Evolutionary conservation across 2,113 vertebrate genomes (phyloP).

Genomic region (Apteryx owenii): DNA sequence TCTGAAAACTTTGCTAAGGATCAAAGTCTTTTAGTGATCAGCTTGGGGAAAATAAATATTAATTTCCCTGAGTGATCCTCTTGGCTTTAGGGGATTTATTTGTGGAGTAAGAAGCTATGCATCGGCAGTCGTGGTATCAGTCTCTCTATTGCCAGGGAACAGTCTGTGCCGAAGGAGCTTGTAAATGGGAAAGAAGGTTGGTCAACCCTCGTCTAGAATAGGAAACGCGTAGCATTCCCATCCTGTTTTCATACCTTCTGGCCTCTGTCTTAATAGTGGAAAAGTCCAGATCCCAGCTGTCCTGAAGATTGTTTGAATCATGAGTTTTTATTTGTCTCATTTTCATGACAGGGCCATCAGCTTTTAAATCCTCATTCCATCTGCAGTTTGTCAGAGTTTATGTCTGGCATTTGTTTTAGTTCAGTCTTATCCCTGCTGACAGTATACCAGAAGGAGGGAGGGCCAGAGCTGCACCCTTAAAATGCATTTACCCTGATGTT

Average conservation of each 20-base stretch:
- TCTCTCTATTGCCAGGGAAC: not conserved
- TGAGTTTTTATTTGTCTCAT: not conserved
- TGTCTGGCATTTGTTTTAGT: not conserved
- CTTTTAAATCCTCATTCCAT: not conserved
- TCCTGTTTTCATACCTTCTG: not conserved
- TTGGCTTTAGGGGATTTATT: not conserved
- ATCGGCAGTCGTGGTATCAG: not conserved
- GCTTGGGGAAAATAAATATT: not conserved
- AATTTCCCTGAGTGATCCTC: not conserved
- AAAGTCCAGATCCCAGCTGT: not conserved
- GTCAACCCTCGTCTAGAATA: not conserved
- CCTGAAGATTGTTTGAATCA: not conserved
- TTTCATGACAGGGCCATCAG: not conserved
- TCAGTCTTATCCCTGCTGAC: not conserved
- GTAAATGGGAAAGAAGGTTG: not conserved
- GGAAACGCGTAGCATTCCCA: not conserved
- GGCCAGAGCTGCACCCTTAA: not conserved
- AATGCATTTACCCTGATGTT: not conserved
- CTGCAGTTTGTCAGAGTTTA: not conserved
- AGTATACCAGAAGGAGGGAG: not conserved
- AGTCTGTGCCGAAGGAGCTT: not conserved
- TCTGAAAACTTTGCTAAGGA: not conserved
- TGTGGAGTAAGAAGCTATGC: not conserved
- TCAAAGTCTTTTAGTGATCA: not conserved
- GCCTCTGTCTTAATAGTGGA: not conserved